Base-by-base conservation (phyloP, 2,888 invertebrate species). In the Caenorhabditis doughertyi region DNA sequence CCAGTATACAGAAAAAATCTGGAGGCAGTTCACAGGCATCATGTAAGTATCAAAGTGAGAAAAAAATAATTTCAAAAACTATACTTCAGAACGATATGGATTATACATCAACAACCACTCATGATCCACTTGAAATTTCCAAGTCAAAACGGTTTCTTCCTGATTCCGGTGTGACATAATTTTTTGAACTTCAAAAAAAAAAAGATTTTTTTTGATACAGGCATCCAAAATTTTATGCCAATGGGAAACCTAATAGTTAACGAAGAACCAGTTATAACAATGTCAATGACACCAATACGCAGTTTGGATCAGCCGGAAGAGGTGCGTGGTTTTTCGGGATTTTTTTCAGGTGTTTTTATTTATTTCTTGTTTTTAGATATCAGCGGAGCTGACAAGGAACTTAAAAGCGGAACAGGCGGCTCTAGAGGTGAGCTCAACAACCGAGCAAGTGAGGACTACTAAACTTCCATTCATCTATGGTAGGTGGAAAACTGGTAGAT, bases 201-300 rank as follows among this genome's bases (percentile, higher is more conserved):
- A n/a, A n/a, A n/a, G n/a, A n/a, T n/a, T n/a, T n/a, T n/a, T n/a
- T n/a, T n/a, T n/a, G n/a, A n/a, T 67, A 23, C 44, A 79, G 79
- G 79, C 25, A 58, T 72, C 55, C 65, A 49, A 62, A 67, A 80
- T 0, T 73, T 55, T 35, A 64, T 79, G 25, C 79, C 77, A 1
- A 42, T 55, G 18, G 60, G 25, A 32, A 42, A 35, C 32, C 18
- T 62, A 4, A 5, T 29, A 7, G 21, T 62, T 3, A 79, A 64
- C 32, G 77, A 79, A n/a, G 80, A 80, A 47, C 80, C 80, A 32
- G 68, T 80, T 1, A 80, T 80, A 29, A 80, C 73, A 39, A 80
- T 80, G 80, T 73, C 80, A 21, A 80, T 73, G 80, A 65, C 80
- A 58, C 80, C 80, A 21, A 80, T 80, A 21, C 39, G 47, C 16